These are phyloP conservation scores for Bos javanicus DNA, from an alignment of 2,113 vertebrate genomes.

Conservation along the genomic window DNA sequence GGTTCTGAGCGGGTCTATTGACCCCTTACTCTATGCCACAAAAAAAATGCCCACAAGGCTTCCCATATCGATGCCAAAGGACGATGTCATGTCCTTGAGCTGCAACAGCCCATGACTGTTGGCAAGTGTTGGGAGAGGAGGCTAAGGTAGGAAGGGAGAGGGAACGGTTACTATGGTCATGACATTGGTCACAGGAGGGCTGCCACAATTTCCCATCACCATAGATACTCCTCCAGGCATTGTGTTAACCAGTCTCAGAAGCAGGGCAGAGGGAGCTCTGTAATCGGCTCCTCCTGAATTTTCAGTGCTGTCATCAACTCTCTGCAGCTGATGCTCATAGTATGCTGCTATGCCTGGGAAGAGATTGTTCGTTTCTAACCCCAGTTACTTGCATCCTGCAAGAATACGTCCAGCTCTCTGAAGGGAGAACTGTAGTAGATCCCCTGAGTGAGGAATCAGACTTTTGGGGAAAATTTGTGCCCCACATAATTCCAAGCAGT, in stretches of 20 bases:
- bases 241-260: not conserved
- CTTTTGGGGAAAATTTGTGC: not conserved
- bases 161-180: accelerated
- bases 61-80: not conserved
- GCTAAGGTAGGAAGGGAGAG: accelerated
- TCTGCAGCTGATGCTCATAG: not conserved
- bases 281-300: not conserved
- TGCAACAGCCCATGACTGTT: not conserved
- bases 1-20: not conserved
- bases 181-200: not conserved
- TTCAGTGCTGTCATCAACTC: not conserved
- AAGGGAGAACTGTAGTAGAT: not conserved
- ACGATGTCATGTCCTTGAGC: not conserved
- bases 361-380: not conserved
- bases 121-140: not conserved
- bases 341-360: not conserved
- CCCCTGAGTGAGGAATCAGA: not conserved
- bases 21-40: not conserved
- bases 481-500: not conserved
- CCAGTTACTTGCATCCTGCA: not conserved
- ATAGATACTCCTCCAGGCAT: not conserved
- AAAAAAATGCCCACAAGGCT: not conserved
- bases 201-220: not conserved
- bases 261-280: not conserved
- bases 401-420: not conserved